Percentiles rank a stretch among this genome's conserved stretches.
phyloP scores from a whole-genome alignment of 2,888 invertebrate genomes.

The Melipona bicolor region DNA sequence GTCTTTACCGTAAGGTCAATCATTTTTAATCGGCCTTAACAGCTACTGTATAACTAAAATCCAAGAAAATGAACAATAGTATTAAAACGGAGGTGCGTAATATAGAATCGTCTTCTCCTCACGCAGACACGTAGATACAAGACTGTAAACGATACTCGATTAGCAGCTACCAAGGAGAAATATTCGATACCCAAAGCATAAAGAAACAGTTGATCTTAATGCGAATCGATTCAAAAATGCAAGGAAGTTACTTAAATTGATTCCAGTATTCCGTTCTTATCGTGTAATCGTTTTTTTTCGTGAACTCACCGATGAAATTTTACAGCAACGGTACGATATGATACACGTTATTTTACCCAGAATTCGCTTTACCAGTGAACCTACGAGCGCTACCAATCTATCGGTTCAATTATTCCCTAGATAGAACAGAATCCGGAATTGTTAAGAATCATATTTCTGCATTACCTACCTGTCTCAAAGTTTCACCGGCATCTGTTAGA shows the following conservation, averaged over 20 bases:
- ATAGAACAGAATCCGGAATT: not conserved
- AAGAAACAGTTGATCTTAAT: conserved; percentile 3
- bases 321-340: conserved; percentile 57
- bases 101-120: conserved; percentile 36
- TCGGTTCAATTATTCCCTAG: conserved; percentile 51
- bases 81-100: conserved; percentile 15
- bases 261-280: conserved; percentile 20
- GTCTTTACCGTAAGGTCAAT: conserved; percentile 95
- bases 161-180: conserved; percentile 24
- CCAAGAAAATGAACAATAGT: conserved; percentile 11
- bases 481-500: not conserved
- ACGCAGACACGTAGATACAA: conserved; percentile 46
- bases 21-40: conserved; percentile 83
- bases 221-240: not conserved
- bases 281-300: conserved; percentile 44
- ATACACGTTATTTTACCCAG: conserved; percentile 76
- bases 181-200: not conserved
- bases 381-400: conserved; percentile 41
- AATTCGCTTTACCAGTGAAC: conserved; percentile 68
- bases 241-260: conserved; percentile 19
- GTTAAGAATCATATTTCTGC: conserved; percentile 17
- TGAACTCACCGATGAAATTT: conserved; percentile 55
- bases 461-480: not conserved
- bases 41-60: conserved; percentile 40
- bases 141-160: conserved; percentile 53